These are phyloP conservation scores for Periophthalmodon schlosseri DNA, from an alignment of 2,113 vertebrate species.

Conservation along the genomic window DNA sequence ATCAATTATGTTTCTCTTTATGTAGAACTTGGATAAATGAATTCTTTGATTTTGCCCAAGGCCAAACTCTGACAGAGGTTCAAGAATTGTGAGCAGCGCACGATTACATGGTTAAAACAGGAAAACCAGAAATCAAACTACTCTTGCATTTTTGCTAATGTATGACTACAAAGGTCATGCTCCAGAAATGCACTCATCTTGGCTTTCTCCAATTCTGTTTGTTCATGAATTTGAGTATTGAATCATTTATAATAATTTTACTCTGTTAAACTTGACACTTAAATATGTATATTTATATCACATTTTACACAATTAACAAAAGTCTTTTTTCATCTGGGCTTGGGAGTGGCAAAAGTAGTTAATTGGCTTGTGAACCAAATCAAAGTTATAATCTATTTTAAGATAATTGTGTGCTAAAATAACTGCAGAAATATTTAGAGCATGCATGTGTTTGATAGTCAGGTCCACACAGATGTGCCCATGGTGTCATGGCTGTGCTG, in stretches of 20 bases:
- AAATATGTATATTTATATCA: not conserved
- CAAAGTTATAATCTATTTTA: too few relatives aligned
- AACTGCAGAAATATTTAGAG: not conserved
- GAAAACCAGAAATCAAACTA: not conserved
- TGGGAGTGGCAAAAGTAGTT: not conserved
- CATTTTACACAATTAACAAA: not conserved
- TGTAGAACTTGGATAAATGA: slow-evolving; percentile 41
- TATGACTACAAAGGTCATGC: not conserved
- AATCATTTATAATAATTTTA: not conserved
- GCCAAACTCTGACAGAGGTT: slow-evolving; percentile 41
- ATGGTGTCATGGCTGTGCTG: slow-evolving; percentile 21
- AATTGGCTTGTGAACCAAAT: not conserved
- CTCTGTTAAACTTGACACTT: too few relatives aligned
- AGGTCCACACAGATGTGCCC: not conserved
- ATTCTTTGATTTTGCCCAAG: slow-evolving; percentile 51
- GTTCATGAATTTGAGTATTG: not conserved
- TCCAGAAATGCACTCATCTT: not conserved
- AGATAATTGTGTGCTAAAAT: not conserved
- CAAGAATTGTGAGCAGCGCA: slow-evolving; percentile 47
- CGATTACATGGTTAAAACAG: slow-evolving; percentile 45
- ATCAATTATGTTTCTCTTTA: slow-evolving; percentile 49
- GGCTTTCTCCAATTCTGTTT: not conserved
- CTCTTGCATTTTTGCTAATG: not conserved
- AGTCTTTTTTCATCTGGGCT: not conserved
- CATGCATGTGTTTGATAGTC: not conserved